Conservation (phyloP, 1,140 invertebrate species). For the Paramacrobiotus metropolitanus region DNA sequence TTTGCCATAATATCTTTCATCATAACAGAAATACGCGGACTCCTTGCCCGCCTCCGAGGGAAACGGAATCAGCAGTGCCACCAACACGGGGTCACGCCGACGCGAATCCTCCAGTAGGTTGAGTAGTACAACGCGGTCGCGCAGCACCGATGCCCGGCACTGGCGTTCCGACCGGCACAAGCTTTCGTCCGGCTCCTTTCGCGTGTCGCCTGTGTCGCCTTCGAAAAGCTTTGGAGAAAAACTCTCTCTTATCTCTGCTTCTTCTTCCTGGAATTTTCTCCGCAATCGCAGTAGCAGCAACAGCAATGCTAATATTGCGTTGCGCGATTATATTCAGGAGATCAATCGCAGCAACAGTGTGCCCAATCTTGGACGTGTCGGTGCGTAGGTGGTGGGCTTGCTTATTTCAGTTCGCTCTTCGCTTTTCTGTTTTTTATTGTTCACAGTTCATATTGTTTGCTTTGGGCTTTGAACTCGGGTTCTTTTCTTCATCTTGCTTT, state of each 20-base stretch:
- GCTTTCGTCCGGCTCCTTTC: neutral
- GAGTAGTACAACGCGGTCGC: neutral
- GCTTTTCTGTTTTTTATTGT: too few species aligned
- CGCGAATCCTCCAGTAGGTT: constrained; percentile 3
- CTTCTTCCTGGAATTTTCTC: neutral
- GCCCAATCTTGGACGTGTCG: neutral
- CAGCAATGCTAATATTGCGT: neutral
- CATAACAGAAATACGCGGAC: too few species aligned
- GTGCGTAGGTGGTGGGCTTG: constrained; percentile 3
- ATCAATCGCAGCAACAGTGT: neutral
- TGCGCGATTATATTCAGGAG: neutral
- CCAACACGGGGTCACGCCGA: neutral
- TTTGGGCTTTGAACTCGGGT: neutral
- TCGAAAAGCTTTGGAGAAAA: constrained; percentile 3
- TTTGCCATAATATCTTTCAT: too few species aligned
- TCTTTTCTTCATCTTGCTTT: neutral
- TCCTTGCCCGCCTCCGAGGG: too few species aligned
- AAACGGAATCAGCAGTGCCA: neutral
- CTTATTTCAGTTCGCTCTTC: too few species aligned
- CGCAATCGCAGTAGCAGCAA: neutral
- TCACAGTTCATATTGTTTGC: too few species aligned
- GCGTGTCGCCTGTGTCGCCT: neutral
- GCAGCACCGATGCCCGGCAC: neutral
- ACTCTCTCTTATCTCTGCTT: neutral
- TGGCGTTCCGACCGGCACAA: neutral